These are phyloP conservation scores for Pseudochromis fuscus DNA, from an alignment of 2,797 vertebrate species.

Conservation along the genomic window DNA sequence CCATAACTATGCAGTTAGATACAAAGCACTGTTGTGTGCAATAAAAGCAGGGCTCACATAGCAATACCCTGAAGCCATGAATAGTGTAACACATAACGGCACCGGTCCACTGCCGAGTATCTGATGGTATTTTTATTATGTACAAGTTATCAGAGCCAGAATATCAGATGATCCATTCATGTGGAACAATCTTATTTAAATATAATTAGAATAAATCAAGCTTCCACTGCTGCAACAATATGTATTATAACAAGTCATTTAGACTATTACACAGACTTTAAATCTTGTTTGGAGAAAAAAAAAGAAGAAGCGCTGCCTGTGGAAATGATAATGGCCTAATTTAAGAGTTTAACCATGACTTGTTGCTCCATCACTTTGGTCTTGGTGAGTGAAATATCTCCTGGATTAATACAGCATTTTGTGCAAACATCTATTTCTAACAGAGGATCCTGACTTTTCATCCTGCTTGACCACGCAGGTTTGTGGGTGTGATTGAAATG, in stretches of 20 bases:
- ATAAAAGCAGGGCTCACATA: slow-evolving; percentile 61
- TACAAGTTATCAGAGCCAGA: slow-evolving; percentile 48
- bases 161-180: slow-evolving; percentile 54
- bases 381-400: not conserved
- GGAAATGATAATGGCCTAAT: slow-evolving; percentile 22
- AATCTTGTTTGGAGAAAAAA: slow-evolving; percentile 16
- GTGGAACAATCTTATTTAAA: slow-evolving; percentile 61
- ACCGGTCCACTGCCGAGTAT: slow-evolving; percentile 30
- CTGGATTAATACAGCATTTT: not conserved
- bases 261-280: slow-evolving; percentile 18
- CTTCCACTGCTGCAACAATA: slow-evolving; percentile 19
- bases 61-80: slow-evolving; percentile 58
- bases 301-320: slow-evolving; percentile 15
- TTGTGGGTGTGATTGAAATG: not conserved
- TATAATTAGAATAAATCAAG: slow-evolving; percentile 50
- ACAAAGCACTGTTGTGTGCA: slow-evolving; percentile 76
- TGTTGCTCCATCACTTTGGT: not conserved
- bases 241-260: slow-evolving; percentile 19
- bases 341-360: not conserved
- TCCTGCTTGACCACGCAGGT: not conserved
- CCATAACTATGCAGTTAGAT: slow-evolving; percentile 64
- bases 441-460: not conserved
- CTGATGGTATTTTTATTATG: slow-evolving; percentile 43
- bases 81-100: slow-evolving; percentile 37
- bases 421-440: not conserved